A percentile compares a stretch with the other conserved stretches of the same genome.
Conservation (phyloP, 2,888 invertebrate genomes). For the Cancer borealis region DNA sequence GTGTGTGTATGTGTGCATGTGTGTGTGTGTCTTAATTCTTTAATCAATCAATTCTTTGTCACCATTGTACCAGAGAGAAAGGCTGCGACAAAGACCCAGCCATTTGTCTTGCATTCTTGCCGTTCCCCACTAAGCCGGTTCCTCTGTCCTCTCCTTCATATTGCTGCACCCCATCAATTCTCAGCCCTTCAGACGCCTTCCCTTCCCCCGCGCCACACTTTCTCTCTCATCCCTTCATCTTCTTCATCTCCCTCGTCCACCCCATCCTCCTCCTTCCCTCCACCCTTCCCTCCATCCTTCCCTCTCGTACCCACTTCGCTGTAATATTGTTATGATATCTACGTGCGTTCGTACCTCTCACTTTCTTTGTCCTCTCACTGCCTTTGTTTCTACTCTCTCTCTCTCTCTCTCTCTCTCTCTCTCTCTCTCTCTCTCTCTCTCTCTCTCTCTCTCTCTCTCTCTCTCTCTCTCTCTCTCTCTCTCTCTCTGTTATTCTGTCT, state of each 20-base stretch:
- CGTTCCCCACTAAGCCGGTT: background rate
- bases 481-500: background rate
- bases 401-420: slow-evolving; percentile 51
- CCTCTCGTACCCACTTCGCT: background rate
- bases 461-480: background rate
- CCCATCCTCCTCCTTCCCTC: background rate
- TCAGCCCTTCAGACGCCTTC: background rate
- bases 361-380: background rate
- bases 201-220: background rate
- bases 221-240: slow-evolving; percentile 30
- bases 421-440: slow-evolving; percentile 32
- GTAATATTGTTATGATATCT: background rate
- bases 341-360: background rate
- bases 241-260: background rate
- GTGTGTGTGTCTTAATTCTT: slow-evolving; percentile 33
- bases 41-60: slow-evolving; percentile 33
- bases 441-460: slow-evolving; percentile 13
- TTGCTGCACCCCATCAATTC: slow-evolving; percentile 30
- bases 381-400: background rate
- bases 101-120: slow-evolving; percentile 42
- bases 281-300: no score
- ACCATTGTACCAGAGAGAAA: background rate
- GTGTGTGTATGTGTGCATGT: slow-evolving; percentile 42
- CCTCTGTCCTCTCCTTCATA: slow-evolving; percentile 25
- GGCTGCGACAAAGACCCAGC: slow-evolving; percentile 12